phyloP scores from a whole-genome alignment of 2,113 vertebrate species.

The Dunckerocampus dactyliophorus region DNA sequence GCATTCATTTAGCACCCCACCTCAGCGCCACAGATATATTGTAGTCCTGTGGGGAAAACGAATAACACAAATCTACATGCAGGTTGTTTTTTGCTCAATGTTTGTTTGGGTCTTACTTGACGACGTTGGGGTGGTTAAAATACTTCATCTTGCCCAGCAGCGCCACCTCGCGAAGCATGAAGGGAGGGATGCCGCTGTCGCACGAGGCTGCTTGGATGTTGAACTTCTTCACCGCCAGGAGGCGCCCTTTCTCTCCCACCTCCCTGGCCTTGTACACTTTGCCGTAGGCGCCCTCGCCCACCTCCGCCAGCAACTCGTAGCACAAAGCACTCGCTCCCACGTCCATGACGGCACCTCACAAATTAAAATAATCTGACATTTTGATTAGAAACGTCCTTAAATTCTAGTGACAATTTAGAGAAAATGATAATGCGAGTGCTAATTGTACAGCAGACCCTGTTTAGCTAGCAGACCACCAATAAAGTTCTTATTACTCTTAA shows the following conservation, averaged over 20 bases:
- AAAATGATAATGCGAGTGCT: too few relatives aligned
- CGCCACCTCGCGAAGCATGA: conserved; percentile 75
- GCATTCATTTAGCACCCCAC: too few relatives aligned
- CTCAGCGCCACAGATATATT: too few relatives aligned
- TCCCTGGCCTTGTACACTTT: conserved; percentile 73
- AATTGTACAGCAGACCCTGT: too few relatives aligned
- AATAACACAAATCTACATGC: too few relatives aligned
- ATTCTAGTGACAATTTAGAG: too few relatives aligned
- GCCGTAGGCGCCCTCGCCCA: conserved; percentile 69
- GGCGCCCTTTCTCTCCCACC: conserved; percentile 51
- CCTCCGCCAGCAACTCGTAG: conserved; percentile 69
- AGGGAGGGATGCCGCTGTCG: conserved; percentile 63
- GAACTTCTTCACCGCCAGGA: conserved; percentile 74
- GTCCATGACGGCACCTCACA: conserved; percentile 40
- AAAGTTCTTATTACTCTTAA: too few relatives aligned
- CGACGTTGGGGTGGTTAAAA: conserved; percentile 73
- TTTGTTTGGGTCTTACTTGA: conserved; percentile 58
- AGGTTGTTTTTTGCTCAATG: too few relatives aligned
- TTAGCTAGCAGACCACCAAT: too few relatives aligned
- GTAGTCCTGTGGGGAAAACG: too few relatives aligned
- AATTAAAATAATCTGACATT: too few relatives aligned
- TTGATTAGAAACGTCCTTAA: too few relatives aligned
- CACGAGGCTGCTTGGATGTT: conserved; percentile 28
- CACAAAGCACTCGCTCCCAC: neutral
- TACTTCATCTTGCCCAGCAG: conserved; percentile 63